A percentile compares a stretch with the other conserved stretches of the same genome.
phyloP scores from a whole-genome alignment of 2,113 vertebrate genomes.

The Podocnemis expansa region DNA sequence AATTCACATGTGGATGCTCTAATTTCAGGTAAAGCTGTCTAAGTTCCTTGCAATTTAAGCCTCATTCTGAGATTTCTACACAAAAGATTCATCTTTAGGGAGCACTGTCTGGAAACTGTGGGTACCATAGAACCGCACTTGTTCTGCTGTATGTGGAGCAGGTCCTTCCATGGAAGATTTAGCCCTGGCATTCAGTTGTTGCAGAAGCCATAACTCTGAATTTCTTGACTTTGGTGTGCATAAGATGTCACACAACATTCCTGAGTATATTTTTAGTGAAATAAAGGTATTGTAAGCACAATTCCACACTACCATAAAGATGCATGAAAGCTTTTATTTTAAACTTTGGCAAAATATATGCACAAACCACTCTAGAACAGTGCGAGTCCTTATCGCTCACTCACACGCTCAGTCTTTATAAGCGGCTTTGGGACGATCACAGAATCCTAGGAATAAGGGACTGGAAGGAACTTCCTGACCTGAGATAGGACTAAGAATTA shows the following conservation, averaged over 20 bases:
- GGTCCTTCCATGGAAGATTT: not conserved
- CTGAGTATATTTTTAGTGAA: not conserved
- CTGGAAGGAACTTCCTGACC: not conserved
- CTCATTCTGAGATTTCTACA: not conserved
- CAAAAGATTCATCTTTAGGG: not conserved
- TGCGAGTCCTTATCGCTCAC: not conserved
- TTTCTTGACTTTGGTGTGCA: not conserved
- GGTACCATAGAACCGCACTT: accelerated
- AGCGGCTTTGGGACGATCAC: not conserved
- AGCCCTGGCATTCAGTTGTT: accelerated
- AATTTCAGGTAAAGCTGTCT: not conserved
- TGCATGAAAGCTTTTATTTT: not conserved
- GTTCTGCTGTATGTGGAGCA: not conserved
- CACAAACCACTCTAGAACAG: not conserved
- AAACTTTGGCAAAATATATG: not conserved
- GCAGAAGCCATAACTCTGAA: not conserved
- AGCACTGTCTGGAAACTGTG: not conserved
- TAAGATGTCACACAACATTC: not conserved
- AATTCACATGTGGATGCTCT: not conserved
- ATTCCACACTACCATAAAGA: not conserved
- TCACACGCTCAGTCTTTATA: not conserved
- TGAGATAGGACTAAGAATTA: not conserved
- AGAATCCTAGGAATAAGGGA: not conserved
- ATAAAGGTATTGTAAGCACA: not conserved
- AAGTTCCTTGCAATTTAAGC: not conserved